These are phyloP conservation scores for Solea solea DNA, from an alignment of 2,113 vertebrate genomes.

Conservation along the genomic window DNA sequence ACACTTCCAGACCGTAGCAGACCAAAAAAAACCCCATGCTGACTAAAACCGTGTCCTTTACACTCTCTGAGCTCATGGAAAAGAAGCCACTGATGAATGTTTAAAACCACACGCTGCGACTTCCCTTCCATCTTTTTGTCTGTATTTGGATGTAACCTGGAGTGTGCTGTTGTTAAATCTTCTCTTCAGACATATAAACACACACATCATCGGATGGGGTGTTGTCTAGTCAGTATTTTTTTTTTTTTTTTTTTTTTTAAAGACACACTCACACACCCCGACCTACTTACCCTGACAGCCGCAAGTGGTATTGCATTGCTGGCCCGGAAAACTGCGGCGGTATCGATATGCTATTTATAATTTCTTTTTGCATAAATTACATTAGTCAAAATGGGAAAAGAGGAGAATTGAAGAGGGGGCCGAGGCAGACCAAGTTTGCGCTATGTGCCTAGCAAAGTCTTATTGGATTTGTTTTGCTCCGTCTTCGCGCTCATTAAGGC, in stretches of 20 bases:
- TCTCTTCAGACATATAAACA: conserved; percentile 24
- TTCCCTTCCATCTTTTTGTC: conserved; percentile 47
- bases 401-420: conserved; percentile 41
- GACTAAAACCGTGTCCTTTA: conserved; percentile 17
- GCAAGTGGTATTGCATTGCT: conserved; percentile 60
- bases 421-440: conserved; percentile 68
- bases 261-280: conserved; percentile 52
- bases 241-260: neutral
- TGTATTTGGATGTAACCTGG: conserved; percentile 41
- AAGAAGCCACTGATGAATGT: conserved; percentile 37
- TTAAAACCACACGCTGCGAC: conserved; percentile 45
- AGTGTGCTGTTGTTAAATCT: conserved; percentile 50
- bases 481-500: conserved; percentile 63
- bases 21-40: conserved; percentile 6
- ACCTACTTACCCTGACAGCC: conserved; percentile 75
- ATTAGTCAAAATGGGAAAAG: conserved; percentile 72
- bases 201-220: neutral
- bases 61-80: conserved; percentile 47
- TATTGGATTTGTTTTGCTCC: conserved; percentile 57
- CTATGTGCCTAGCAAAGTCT: conserved; percentile 32
- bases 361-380: conserved; percentile 80
- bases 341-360: conserved; percentile 83
- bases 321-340: conserved; percentile 64
- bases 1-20: conserved; percentile 35
- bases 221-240: conserved; percentile 30